phyloP scores from a whole-genome alignment of 2,888 invertebrate genomes.

The Tachina lurida region DNA sequence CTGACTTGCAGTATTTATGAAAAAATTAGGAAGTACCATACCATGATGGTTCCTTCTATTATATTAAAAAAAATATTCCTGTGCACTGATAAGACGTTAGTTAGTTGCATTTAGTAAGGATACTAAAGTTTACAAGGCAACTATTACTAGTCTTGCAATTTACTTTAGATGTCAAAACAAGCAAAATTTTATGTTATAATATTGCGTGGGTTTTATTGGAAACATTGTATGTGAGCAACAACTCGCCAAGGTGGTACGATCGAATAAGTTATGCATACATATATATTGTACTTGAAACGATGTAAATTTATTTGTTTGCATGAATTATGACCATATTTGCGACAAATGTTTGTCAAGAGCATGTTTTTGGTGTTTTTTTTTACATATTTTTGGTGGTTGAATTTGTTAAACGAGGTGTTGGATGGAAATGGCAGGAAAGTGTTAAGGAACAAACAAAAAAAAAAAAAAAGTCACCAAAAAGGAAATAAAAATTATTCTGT shows the following conservation, averaged over 20 bases:
- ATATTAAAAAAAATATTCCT: not conserved
- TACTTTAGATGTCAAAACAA: constrained; percentile 49
- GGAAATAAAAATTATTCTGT: constrained; percentile 22
- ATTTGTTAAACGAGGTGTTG: constrained; percentile 63
- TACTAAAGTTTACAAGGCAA: constrained; percentile 12
- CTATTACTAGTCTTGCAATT: constrained; percentile 67
- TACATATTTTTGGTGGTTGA: constrained; percentile 35
- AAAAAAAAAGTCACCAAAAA: not conserved
- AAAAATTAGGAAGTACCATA: no score
- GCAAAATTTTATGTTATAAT: constrained; percentile 43
- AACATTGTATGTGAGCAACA: constrained; percentile 8
- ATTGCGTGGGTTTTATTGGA: constrained; percentile 63
- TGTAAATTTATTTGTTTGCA: constrained; percentile 79
- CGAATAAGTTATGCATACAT: constrained; percentile 43
- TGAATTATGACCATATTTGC: constrained; percentile 81
- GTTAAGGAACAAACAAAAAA: constrained; percentile 33
- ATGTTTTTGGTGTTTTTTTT: constrained; percentile 18
- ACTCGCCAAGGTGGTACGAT: not conserved
- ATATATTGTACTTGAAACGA: constrained; percentile 63
- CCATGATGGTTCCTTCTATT: not conserved
- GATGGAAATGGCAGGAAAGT: constrained; percentile 64
- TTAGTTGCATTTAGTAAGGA: constrained; percentile 33
- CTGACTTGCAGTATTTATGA: no score
- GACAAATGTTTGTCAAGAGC: constrained; percentile 76
- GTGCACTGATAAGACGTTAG: constrained; percentile 5